Percentiles rank a stretch among this genome's conserved stretches.
phyloP scores from a whole-genome alignment of 2,888 invertebrate species.

The Raillietiella orientalis region DNA sequence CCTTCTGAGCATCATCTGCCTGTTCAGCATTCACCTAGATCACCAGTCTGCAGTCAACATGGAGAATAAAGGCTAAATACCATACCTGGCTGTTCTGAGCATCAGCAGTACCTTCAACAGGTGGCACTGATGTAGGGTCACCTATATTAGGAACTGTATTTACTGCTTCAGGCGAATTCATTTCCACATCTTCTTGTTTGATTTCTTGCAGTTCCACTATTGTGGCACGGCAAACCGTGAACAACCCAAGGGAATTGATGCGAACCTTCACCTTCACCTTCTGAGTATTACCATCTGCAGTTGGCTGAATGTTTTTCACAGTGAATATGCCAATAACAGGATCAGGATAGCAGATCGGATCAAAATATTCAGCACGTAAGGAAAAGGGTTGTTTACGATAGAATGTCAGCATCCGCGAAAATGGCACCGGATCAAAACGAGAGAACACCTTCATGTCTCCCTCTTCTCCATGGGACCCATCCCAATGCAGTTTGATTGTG shows the following conservation, averaged over 20 bases:
- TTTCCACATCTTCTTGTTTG: slow-evolving; percentile 9
- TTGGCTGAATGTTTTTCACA: slow-evolving; percentile 29
- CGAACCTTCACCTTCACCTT: slow-evolving; percentile 88
- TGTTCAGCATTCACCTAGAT: no score
- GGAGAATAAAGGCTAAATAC: no score
- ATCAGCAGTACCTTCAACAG: no score
- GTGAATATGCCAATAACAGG: slow-evolving; percentile 34
- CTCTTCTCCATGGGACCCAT: slow-evolving; percentile 24
- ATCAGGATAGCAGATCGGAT: slow-evolving; percentile 35
- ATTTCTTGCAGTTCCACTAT: slow-evolving; percentile 15
- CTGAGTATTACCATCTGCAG: slow-evolving; percentile 56
- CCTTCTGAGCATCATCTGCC: no score
- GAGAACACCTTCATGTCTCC: slow-evolving; percentile 69
- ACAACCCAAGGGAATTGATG: slow-evolving; percentile 70
- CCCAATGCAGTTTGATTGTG: slow-evolving; percentile 53
- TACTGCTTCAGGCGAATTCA: slow-evolving; percentile 4
- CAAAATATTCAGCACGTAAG: slow-evolving; percentile 49
- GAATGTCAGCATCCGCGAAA: slow-evolving; percentile 75
- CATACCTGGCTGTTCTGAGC: no score
- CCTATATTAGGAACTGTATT: no score
- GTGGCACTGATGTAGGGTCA: no score
- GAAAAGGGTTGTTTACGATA: slow-evolving; percentile 60
- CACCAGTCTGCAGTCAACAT: no score
- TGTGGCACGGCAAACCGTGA: slow-evolving; percentile 55
- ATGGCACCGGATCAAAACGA: slow-evolving; percentile 59